These are phyloP conservation scores for Atherinosoma microstoma DNA, from an alignment of 2,797 vertebrate species.

Conservation along the genomic window DNA sequence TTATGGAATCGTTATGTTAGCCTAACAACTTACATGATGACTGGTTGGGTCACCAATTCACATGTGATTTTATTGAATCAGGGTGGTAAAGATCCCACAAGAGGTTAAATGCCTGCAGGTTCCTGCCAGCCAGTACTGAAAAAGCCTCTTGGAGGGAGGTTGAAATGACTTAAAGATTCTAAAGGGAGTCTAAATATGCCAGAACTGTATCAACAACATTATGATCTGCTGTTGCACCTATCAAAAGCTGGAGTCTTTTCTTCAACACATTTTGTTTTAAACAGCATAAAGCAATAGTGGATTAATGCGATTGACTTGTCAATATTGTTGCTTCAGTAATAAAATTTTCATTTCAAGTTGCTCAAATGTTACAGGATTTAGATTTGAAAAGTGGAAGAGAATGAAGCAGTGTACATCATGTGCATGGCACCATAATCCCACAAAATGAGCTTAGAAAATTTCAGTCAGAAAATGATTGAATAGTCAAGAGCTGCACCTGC, in stretches of 20 bases:
- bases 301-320: not conserved
- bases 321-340: not conserved
- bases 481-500: not conserved
- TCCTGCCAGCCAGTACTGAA: not conserved
- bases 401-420: too few relatives aligned
- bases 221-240: too few relatives aligned
- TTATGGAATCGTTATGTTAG: not conserved
- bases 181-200: not conserved
- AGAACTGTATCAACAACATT: not conserved
- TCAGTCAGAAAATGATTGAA: too few relatives aligned
- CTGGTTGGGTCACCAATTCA: not conserved
- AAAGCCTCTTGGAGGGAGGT: not conserved
- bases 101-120: not conserved
- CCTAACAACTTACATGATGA: not conserved
- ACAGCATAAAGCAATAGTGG: not conserved
- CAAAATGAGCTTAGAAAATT: not conserved
- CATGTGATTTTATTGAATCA: not conserved
- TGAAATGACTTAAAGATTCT: not conserved
- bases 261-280: too few relatives aligned
- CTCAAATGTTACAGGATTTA: not conserved
- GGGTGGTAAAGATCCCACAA: not conserved
- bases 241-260: not conserved
- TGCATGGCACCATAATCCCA: too few relatives aligned
- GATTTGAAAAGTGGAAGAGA: not conserved
- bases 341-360: not conserved